These are phyloP conservation scores for Osedax frankpressi DNA, from an alignment of 2,888 invertebrate species.

Conservation along the genomic window DNA sequence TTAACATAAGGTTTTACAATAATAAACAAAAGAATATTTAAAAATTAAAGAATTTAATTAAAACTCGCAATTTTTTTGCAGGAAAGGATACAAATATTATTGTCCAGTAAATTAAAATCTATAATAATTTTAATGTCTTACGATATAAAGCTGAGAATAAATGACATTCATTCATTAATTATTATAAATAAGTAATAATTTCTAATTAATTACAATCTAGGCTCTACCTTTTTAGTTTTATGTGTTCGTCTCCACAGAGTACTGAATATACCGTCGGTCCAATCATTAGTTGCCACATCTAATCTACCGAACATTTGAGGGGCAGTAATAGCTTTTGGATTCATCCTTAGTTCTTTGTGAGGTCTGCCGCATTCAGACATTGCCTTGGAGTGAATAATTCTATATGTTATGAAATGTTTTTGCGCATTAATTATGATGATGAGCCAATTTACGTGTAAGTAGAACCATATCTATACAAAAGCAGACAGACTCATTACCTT, in stretches of 20 bases:
- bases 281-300: constrained; percentile 92
- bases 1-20: no score
- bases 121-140: no score
- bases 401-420: not conserved
- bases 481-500: constrained; percentile 11
- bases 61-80: no score
- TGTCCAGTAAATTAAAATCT: no score
- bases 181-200: not conserved
- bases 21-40: no score
- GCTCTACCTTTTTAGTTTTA: constrained; percentile 63
- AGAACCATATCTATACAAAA: no score
- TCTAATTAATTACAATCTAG: not conserved
- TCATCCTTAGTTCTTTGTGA: constrained; percentile 93
- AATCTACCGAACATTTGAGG: constrained; percentile 93
- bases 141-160: not conserved
- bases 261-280: constrained; percentile 96
- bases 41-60: no score
- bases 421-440: no score
- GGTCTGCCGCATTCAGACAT: constrained; percentile 69
- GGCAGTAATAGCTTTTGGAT: constrained; percentile 91
- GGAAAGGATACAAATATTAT: no score
- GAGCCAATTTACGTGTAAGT: no score
- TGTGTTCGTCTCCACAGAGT: constrained; percentile 89
- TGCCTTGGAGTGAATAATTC: constrained; percentile 50
- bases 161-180: not conserved